Base-by-base conservation (phyloP, 2,797 vertebrate species). In the Artibeus lituratus region DNA sequence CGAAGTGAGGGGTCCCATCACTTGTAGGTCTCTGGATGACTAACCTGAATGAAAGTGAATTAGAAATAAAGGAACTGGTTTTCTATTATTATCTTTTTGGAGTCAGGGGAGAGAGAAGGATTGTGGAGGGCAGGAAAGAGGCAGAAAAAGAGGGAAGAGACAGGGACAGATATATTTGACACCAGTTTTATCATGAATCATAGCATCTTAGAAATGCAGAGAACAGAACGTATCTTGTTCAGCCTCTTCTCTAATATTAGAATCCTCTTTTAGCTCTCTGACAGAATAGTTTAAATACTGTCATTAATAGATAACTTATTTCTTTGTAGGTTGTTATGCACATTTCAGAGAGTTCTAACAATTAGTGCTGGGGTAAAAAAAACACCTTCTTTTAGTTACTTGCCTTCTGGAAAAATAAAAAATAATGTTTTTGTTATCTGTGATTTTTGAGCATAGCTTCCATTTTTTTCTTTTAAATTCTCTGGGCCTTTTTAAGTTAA, bases 281-380 rank as follows among this genome's bases (percentile, higher is more conserved):
- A 78, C 21, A 93, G 53, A 85, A 90, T 82, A 57, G 9, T 81
- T 94, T 82, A 82, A 91, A 88, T 62, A 86, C 73, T 95, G 91
- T 59, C 32, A 76, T 24, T 90, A 47, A 76, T 70, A 88, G 21
- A 4, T 42, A 88, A 37, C 44, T 88, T 62, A 70, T 96, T 95
- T 76, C 51, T 86, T 90, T 91, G 47, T 74, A 95, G 18, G 7
- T 57, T 95, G 19, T 87, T 59, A 76, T 93, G 86, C 94, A 44
- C 74, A 47, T 86, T 86, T 94, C 59, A 76, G 74, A 44, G 72
- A 73, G 24, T 91, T 91, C 55, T 88, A 89, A 72, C 77, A 65
- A 85, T 51, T 87, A 35, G 2, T 72, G 55, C 49, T 67, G 26
- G 78, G 37, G 44, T 1, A 2, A 26, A 77, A 24, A 12, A 77